Evolutionary conservation across 2,888 invertebrate species (phyloP), one percentile per base, ranked within the genome.

Genomic region (Tipula unca): DNA sequence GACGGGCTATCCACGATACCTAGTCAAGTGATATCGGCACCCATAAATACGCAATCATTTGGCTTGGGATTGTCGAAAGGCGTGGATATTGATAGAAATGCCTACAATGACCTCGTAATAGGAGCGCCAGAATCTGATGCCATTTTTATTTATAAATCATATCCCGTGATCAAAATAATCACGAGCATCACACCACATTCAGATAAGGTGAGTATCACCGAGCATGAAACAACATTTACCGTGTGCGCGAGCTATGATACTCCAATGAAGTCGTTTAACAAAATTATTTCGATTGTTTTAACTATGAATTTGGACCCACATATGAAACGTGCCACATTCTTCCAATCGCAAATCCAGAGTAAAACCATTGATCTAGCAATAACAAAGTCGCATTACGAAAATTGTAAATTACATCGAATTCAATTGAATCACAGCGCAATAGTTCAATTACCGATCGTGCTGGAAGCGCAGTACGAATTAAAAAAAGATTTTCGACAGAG

Each of bases 1-100:
- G 91, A 92, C 87, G 94, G 94, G 5, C 89, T 94, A 13, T 91
- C 92, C 85, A 89, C 90, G n/a, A 92, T 92, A 88, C 94, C 94
- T 1, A 93, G 94, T 25, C 95, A 95, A 82, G 20, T 36, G 8
- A 85, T 86, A 17, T 82, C 83, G 20, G 85, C 85, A 14, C 86
- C 86, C 29, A 36, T 48, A 29, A 48, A 85, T 20, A 17, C 29
- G 1, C 25, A 29, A 13, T 25, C 36, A 13, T 87, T 87, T 85
- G 87, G 87, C 3, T 86, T 87, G 39, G 29, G 87, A 1, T 48
- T 85, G 1, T 87, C 90, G 3, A 87, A 86, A 86, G 90, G 91
- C 29, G 90, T 90, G 87, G 90, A 90, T 6, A 88, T 89, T 86
- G 86, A 86, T 85, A 82, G 54, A 13, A 87, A 87, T 84, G 32